Base-by-base conservation (phyloP, 2,797 vertebrate species). In the Pterois miles region DNA sequence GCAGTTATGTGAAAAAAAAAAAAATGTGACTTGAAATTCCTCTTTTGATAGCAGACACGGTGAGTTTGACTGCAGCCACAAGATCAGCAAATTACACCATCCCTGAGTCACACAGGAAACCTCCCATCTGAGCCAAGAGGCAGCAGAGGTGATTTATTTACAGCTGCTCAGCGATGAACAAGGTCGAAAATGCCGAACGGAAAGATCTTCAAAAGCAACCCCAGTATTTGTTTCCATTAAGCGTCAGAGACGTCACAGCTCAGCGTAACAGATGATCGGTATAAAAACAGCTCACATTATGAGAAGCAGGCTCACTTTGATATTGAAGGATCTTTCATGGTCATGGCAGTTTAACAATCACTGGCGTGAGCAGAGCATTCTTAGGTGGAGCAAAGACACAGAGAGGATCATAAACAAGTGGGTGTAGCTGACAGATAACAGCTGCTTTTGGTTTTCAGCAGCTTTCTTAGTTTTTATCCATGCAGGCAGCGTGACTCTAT, bases 31-130 rank as follows among this genome's bases (percentile, higher is more conserved):
- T 22, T 33, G 6, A 64, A 59, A 48, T 78, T 76, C 54, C 64
- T 16, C 53, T 56, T 80, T 29, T 76, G 48, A 62, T n/a, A 64
- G 16, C 65, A 46, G 58, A 66, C 60, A 54, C 33, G 62, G 33
- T 23, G 22, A 31, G 80, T 65, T 54, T 68, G 69, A 75, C 36
- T 31, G 8, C 13, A 72, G 54, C 27, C 52, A 76, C 27, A 69
- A 65, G 71, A 86, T 86, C 27, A 79, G 64, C 74, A 67, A 18
- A 84, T 85, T 71, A 78, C 77, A 34, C 54, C 78, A 77, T 78
- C 83, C 62, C 68, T 1, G 66, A 85, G 78, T 73, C 80, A 67
- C 80, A 86, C 85, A 88, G 86, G 88, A 93, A 91, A 57, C 65
- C 71, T 76, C 75, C 80, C 65, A 69, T 88, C 76, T 73, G 65